A percentile compares a stretch with the other conserved stretches of the same genome.
Conservation (phyloP, 2,888 invertebrate genomes). For the Strigamia maritima region DNA sequence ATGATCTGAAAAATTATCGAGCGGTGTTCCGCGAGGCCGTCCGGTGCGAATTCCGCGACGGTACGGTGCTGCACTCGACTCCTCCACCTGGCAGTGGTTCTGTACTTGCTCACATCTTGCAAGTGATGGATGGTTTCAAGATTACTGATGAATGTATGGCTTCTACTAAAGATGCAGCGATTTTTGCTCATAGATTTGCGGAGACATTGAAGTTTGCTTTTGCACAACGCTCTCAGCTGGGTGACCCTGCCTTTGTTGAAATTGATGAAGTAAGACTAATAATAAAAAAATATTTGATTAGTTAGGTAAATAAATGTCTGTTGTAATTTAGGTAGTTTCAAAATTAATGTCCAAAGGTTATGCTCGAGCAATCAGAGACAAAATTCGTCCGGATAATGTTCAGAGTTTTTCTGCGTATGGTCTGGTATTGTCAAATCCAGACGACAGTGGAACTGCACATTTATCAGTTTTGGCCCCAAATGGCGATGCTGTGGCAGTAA, state of each 20-base stretch:
- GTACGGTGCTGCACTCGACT: slow-evolving; percentile 69
- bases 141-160: background rate
- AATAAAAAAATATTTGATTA: background rate
- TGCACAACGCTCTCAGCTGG: slow-evolving; percentile 73
- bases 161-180: background rate
- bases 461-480: slow-evolving; percentile 31
- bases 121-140: slow-evolving; percentile 60
- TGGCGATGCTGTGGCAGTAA: slow-evolving; percentile 32
- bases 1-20: background rate
- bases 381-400: slow-evolving; percentile 51
- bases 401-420: slow-evolving; percentile 5
- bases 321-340: slow-evolving; percentile 58
- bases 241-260: slow-evolving; percentile 62
- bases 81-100: slow-evolving; percentile 85
- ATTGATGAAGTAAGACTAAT: slow-evolving; percentile 61
- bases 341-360: slow-evolving; percentile 65
- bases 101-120: slow-evolving; percentile 74
- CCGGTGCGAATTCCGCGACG: slow-evolving; percentile 54
- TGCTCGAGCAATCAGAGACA: slow-evolving; percentile 58
- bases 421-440: background rate
- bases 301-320: background rate
- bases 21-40: background rate
- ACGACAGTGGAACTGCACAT: slow-evolving; percentile 37
- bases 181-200: slow-evolving; percentile 66
- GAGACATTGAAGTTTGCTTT: slow-evolving; percentile 91